phyloP scores from a whole-genome alignment of 2,113 vertebrate species.

The Tragulus kanchil region DNA sequence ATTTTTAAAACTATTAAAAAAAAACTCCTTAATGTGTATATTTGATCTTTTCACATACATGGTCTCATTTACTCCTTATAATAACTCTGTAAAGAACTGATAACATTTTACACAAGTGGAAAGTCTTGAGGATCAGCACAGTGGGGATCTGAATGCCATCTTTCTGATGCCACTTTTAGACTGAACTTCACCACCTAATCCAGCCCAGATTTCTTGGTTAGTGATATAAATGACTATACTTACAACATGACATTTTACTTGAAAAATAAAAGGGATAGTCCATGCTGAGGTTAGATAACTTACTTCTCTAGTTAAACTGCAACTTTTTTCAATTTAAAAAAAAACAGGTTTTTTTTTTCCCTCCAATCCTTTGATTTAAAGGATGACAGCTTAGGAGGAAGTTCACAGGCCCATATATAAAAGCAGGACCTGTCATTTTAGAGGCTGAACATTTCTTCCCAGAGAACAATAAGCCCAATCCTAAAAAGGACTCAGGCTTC shows the following conservation, averaged over 20 bases:
- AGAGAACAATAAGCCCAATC: neutral
- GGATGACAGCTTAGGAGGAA: neutral
- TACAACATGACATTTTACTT: neutral
- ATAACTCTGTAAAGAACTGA: neutral
- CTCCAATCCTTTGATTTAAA: neutral
- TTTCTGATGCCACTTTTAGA: neutral
- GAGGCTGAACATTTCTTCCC: neutral
- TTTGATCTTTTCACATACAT: neutral
- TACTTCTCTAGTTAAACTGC: slow-evolving; percentile 11
- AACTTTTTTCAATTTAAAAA: neutral
- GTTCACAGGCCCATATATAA: neutral
- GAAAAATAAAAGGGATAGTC: neutral
- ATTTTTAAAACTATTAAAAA: neutral
- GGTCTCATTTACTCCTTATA: neutral
- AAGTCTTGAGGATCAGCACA: neutral
- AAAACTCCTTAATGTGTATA: neutral
- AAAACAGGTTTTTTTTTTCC: neutral
- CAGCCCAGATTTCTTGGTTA: neutral
- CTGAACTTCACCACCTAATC: neutral
- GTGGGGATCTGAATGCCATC: neutral
- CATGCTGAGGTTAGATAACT: neutral
- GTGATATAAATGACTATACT: neutral
- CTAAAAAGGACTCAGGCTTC: neutral
- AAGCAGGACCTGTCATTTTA: neutral
- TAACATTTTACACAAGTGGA: neutral